These are phyloP conservation scores for Peromyscus californicus DNA, from an alignment of 2,113 vertebrate species.

Conservation along the genomic window DNA sequence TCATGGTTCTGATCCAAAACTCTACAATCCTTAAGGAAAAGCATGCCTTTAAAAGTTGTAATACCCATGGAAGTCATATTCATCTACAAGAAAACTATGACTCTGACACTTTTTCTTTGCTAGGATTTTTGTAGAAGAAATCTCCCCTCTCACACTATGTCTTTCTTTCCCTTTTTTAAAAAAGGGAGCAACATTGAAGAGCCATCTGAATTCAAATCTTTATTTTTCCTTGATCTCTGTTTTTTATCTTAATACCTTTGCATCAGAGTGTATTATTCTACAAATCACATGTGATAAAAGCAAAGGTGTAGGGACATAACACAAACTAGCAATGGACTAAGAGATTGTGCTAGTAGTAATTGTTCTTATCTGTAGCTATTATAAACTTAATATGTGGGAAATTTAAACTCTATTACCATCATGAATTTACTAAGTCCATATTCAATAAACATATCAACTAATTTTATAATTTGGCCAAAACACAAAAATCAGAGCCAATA, in stretches of 20 bases:
- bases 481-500: not conserved
- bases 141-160: too few species aligned
- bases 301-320: not conserved
- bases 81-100: not conserved
- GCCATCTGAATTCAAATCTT: not conserved
- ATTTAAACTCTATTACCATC: not conserved
- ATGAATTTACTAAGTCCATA: not conserved
- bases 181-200: not conserved
- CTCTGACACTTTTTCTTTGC: not conserved
- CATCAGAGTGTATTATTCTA: not conserved
- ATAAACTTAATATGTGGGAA: not conserved
- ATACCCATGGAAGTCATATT: not conserved
- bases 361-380: not conserved
- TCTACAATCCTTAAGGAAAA: not conserved
- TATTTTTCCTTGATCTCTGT: not conserved
- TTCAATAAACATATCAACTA: not conserved
- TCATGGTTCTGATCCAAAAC: not conserved
- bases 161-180: not conserved
- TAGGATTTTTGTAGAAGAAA: not conserved
- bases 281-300: not conserved
- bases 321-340: not conserved
- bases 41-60: not conserved
- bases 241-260: conserved; percentile 10
- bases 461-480: not conserved
- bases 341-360: not conserved